Evolutionary conservation across 1,140 invertebrate species (phyloP).

Genomic region (Micrasema minimum): DNA sequence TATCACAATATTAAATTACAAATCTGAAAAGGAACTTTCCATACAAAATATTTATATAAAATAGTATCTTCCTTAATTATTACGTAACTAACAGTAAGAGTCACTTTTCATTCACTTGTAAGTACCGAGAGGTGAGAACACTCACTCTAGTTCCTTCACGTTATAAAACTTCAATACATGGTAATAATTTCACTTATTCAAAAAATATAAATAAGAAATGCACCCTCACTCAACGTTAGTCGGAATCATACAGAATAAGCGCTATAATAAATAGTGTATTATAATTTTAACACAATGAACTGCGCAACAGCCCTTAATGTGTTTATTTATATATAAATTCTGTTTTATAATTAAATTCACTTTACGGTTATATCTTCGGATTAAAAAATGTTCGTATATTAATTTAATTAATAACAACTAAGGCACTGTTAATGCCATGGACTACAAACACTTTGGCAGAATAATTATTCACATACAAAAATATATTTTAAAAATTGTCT

Average conservation of each 20-base stretch:
- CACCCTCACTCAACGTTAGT: conserved; percentile 34
- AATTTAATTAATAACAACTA: conserved; percentile 43
- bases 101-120: conserved; percentile 41
- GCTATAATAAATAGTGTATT: conserved; percentile 34
- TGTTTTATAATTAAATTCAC: neutral
- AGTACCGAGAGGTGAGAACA: conserved; percentile 38
- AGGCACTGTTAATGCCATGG: conserved; percentile 46
- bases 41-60: conserved; percentile 44
- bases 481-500: conserved; percentile 20
- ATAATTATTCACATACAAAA: conserved; percentile 42
- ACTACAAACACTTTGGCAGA: conserved; percentile 52
- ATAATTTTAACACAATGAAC: conserved; percentile 10
- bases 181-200: conserved; percentile 41
- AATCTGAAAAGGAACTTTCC: conserved; percentile 43
- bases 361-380: too few relatives aligned
- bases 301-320: too few relatives aligned
- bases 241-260: conserved; percentile 23
- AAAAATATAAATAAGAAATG: conserved; percentile 44
- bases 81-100: conserved; percentile 33
- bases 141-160: conserved; percentile 24
- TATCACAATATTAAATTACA: conserved; percentile 48
- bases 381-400: conserved; percentile 24
- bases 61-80: conserved; percentile 39
- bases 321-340: too few relatives aligned
- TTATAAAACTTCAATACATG: conserved; percentile 32